Evolutionary conservation across 2,113 vertebrate species (phyloP).

Genomic region (Podarcis cretensis): DNA sequence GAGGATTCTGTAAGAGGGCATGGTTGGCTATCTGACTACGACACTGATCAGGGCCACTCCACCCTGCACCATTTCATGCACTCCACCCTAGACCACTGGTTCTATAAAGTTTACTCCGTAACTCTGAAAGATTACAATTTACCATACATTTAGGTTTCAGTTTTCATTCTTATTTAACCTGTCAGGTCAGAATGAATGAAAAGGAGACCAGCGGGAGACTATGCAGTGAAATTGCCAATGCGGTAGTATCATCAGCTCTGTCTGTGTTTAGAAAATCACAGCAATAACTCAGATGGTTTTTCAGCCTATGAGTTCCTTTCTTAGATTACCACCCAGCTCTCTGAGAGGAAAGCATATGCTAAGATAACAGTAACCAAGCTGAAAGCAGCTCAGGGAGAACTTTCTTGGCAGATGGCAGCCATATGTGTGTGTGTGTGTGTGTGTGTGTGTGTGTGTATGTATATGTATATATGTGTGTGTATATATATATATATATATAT

Average conservation of each 20-base stretch:
- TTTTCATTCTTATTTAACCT: constrained; percentile 47
- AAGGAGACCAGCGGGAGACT: background rate
- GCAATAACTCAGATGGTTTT: constrained; percentile 8
- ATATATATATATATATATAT: background rate
- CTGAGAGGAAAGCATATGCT: constrained; percentile 12
- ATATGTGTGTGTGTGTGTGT: too few species aligned
- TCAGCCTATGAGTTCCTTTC: constrained; percentile 32
- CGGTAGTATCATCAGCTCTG: background rate
- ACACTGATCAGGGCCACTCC: background rate
- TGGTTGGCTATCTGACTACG: background rate
- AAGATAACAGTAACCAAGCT: constrained; percentile 45
- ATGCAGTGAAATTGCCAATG: constrained; percentile 1
- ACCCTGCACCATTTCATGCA: too few species aligned
- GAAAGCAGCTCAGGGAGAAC: constrained; percentile 28
- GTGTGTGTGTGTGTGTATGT: too few species aligned
- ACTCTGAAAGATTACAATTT: constrained; percentile 16
- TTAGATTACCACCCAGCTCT: constrained; percentile 14
- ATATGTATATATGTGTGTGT: background rate
- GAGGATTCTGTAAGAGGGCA: background rate
- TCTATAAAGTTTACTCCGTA: constrained; percentile 10
- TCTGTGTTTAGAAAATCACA: constrained; percentile 7
- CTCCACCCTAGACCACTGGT: background rate
- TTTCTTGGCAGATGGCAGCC: constrained; percentile 14
- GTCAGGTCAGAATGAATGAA: constrained; percentile 46
- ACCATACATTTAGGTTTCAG: constrained; percentile 3